Evolutionary conservation across 2,888 invertebrate species (phyloP), one percentile per base, ranked within the genome.

Genomic region (Brenthis daphne): DNA sequence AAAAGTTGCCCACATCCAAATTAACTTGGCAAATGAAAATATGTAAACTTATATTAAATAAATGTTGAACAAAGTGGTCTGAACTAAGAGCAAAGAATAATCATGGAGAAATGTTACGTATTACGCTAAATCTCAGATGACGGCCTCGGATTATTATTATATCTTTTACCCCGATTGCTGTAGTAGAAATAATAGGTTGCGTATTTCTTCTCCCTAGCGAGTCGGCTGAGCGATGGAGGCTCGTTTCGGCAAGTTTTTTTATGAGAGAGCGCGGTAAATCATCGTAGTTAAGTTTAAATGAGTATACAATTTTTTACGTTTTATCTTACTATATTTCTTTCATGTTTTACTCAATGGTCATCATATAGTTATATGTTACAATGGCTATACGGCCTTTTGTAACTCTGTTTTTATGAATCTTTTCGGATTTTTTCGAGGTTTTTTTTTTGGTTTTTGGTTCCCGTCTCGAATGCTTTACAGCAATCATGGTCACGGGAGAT

Each of bases 151-250:
- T 78, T 77, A 74, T 80, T 84, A 86, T 85, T 82, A 82, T 81
- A 84, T 85, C 80, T 73, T 82, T 82, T 78, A 76, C 77, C 76
- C 77, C 81, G 85, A 87, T 86, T 83, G 84, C 77, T 79, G 77
- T 80, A 78, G 81, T 83, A 81, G 82, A 84, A 84, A 79, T 87
- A 86, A 86, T 86, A 78, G 79, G 79, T 79, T 78, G 79, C 80
- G 81, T 80, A 83, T 83, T 76, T 73, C 78, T 80, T 79, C 80
- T 77, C 79, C 76, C 79, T 75, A 71, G 77, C 78, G 81, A 82
- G 78, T 80, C 82, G 77, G 79, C 81, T 81, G 80, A 78, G 74
- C 77, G 77, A 76, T 75, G 76, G 75, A 69, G 79, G 78, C 77
- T 79, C 79, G 61, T 68, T 66, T 57, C 65, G 71, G 55, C 68